Conservation (phyloP, 1,140 invertebrate genomes). For the Zaprionus gabonicus region DNA sequence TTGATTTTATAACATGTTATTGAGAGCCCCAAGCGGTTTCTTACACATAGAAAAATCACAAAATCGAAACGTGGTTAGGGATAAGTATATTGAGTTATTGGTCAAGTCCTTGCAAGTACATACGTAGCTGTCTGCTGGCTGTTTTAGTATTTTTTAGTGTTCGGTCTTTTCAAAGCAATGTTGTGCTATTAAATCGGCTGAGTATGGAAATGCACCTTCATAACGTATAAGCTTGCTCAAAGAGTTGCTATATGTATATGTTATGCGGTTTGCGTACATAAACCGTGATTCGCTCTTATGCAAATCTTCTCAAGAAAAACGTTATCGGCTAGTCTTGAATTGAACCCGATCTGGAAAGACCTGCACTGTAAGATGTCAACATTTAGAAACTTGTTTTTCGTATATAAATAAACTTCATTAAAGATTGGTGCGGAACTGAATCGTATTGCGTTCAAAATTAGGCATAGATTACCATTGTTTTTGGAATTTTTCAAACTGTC, state of each 20-base stretch:
- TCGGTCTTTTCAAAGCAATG: background rate
- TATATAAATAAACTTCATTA: constrained; percentile 68
- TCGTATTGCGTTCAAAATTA: constrained; percentile 51
- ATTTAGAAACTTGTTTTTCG: constrained; percentile 63
- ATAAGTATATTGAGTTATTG: background rate
- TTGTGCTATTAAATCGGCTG: background rate
- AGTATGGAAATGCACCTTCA: constrained; percentile 3
- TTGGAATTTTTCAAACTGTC: constrained; percentile 39
- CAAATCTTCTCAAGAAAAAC: constrained; percentile 55
- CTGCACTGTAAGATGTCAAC: constrained; percentile 67
- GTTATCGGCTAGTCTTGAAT: constrained; percentile 26
- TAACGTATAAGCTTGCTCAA: background rate
- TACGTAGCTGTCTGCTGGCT: too few species aligned
- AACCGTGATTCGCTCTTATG: constrained; percentile 53
- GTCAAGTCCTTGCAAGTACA: too few species aligned
- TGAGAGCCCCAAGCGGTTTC: background rate
- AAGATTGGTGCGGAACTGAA: constrained; percentile 64
- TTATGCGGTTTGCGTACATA: constrained; percentile 9
- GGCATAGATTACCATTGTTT: constrained; percentile 45
- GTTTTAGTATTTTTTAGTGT: background rate
- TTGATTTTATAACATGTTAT: background rate
- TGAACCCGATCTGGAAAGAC: constrained; percentile 55
- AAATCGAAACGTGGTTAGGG: background rate
- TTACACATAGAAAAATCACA: constrained; percentile 1
- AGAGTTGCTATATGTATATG: constrained; percentile 12